Evolutionary conservation across 2,888 invertebrate genomes (phyloP), one percentile per base, ranked within the genome.

Genomic region (Morpho deidamia): DNA sequence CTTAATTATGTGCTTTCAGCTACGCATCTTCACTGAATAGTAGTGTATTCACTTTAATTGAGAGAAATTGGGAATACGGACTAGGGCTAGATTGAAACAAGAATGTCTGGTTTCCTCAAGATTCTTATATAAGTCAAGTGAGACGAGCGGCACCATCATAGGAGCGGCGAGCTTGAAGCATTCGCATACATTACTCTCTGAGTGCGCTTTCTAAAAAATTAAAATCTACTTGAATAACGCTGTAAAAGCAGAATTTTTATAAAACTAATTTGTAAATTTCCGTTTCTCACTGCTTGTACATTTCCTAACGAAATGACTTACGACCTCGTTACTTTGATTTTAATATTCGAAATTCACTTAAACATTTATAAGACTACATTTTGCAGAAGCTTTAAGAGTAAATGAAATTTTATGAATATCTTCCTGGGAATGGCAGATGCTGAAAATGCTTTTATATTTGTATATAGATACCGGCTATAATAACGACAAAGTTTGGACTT

Each of bases 201-300:
- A 78, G 76, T 78, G 81, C 80, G 79, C 85, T 85, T 77, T 83
- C 81, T 81, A 77, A 74, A 61, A 84, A 85, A 84, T 85, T 84
- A 84, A 84, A 83, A 83, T 84, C 70, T 75, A 71, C 73, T 68
- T 69, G 74, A 73, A 77, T 82, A 77, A 70, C 72, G 71, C 63
- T 63, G 70, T 69, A 72, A 67, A 67, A 76, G 74, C 71, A 71
- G 63, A 67, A 67, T 71, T 77, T 76, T 76, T 76, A 74, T 71
- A 68, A 67, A 66, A 72, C 63, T 72, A 71, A 70, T 74, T 69
- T 71, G 63, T 68, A 58, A 70, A 75, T 76, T 75, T 49, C 55
- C 59, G 55, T 60, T 57, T 49, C 55, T 53, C 55, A 55, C 1
- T 23, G 23, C 23, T 56, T 54, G 56, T 41, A 59, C 53, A 54